A percentile compares a stretch with the other conserved stretches of the same genome.
phyloP scores from a whole-genome alignment of 1,140 invertebrate genomes.

The Leptonema lineaticorne region DNA sequence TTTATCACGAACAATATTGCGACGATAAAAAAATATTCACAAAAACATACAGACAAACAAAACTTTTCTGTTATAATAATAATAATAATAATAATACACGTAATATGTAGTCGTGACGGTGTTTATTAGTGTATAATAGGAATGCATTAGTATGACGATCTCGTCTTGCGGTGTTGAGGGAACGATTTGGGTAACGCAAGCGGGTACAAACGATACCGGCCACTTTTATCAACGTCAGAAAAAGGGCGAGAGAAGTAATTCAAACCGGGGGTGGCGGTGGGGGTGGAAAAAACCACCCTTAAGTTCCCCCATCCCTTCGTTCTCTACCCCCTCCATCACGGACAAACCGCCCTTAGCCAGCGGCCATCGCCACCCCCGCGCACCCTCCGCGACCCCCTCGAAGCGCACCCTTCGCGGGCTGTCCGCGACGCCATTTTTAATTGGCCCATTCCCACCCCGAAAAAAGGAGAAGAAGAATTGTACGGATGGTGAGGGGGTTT shows the following conservation, averaged over 20 bases:
- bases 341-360: background rate
- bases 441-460: constrained; percentile 17
- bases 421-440: constrained; percentile 32
- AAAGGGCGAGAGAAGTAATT: constrained; percentile 31
- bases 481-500: background rate
- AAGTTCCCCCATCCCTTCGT: too few species aligned
- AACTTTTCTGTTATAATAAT: too few species aligned
- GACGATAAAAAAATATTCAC: too few species aligned
- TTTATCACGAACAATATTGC: too few species aligned
- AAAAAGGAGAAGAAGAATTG: constrained; percentile 3
- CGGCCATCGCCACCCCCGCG: background rate
- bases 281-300: background rate
- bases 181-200: constrained; percentile 25
- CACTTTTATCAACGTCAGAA: constrained; percentile 33
- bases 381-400: background rate
- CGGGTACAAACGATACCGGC: constrained; percentile 27
- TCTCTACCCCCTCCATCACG: too few species aligned
- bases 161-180: constrained; percentile 6
- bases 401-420: background rate
- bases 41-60: too few species aligned
- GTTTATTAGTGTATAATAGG: too few species aligned
- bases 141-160: background rate
- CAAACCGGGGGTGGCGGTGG: background rate
- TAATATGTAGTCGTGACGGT: too few species aligned
- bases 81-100: too few species aligned